These are phyloP conservation scores for Kryphioiulus occultus DNA, from an alignment of 2,888 invertebrate genomes.

Conservation along the genomic window DNA sequence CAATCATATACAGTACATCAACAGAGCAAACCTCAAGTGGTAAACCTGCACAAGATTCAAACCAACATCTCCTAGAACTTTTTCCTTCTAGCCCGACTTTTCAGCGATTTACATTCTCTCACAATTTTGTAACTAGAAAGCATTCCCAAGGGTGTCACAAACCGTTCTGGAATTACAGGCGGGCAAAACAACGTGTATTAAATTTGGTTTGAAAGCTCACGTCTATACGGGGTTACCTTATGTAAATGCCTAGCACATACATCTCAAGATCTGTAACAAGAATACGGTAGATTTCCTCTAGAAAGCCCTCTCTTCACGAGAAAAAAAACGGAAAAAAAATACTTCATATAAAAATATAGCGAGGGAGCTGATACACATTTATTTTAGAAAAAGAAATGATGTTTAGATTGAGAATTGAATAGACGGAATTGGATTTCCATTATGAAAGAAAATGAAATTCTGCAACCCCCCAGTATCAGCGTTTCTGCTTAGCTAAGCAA, in stretches of 20 bases:
- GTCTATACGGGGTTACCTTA: background rate
- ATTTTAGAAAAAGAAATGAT: constrained; percentile 28
- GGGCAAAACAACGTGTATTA: constrained; percentile 26
- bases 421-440: constrained; percentile 40
- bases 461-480: constrained; percentile 14
- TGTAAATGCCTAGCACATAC: background rate
- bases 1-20: too few species aligned
- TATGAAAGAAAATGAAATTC: constrained; percentile 40
- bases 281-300: background rate
- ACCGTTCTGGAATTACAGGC: background rate
- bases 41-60: too few species aligned
- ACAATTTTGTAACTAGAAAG: background rate
- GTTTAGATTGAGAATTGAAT: constrained; percentile 40
- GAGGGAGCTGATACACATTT: constrained; percentile 31
- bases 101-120: background rate
- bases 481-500: constrained; percentile 39
- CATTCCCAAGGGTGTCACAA: background rate
- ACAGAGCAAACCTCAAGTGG: too few species aligned
- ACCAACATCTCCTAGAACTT: too few species aligned
- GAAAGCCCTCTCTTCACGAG: background rate
- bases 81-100: background rate
- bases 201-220: background rate
- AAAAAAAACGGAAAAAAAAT: background rate
- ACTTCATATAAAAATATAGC: background rate
- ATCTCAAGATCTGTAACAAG: background rate